These are phyloP conservation scores for Callipepla californica DNA, from an alignment of 2,113 vertebrate species.

Conservation along the genomic window DNA sequence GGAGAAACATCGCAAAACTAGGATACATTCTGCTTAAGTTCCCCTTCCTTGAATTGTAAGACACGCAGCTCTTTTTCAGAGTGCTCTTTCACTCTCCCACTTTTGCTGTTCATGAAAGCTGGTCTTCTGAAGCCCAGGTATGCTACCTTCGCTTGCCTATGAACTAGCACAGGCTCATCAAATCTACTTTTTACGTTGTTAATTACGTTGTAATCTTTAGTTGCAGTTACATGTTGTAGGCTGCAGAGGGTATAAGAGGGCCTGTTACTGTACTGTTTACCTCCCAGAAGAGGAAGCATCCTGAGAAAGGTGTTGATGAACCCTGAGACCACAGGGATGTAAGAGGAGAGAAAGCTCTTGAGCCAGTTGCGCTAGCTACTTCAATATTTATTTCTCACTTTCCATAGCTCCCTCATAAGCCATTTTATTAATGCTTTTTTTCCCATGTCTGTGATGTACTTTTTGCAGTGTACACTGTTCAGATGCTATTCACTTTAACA, in stretches of 20 bases:
- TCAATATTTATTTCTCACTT: not conserved
- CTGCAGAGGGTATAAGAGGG: not conserved
- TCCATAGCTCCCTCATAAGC: not conserved
- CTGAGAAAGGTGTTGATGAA: not conserved
- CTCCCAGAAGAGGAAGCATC: not conserved
- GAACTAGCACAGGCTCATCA: not conserved
- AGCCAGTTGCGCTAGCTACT: not conserved
- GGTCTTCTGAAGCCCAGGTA: not conserved
- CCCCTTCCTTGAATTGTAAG: not conserved
- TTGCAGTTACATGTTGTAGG: not conserved
- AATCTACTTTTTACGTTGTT: fast-evolving
- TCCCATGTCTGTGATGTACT: not conserved
- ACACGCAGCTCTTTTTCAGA: fast-evolving
- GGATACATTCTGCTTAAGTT: not conserved
- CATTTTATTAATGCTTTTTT: not conserved
- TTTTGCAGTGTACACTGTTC: not conserved
- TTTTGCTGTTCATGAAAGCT: not conserved
- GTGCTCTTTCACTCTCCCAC: not conserved
- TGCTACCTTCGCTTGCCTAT: not conserved
- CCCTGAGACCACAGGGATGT: not conserved
- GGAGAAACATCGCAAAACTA: not conserved
- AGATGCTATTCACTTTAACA: not conserved
- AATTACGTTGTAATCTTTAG: not conserved
- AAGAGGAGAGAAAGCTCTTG: not conserved
- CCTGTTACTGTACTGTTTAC: not conserved